A percentile compares a stretch with the other conserved stretches of the same genome.
These are phyloP conservation scores for Pseudochirops corinnae DNA, from an alignment of 2,797 vertebrate species.

Conservation along the genomic window DNA sequence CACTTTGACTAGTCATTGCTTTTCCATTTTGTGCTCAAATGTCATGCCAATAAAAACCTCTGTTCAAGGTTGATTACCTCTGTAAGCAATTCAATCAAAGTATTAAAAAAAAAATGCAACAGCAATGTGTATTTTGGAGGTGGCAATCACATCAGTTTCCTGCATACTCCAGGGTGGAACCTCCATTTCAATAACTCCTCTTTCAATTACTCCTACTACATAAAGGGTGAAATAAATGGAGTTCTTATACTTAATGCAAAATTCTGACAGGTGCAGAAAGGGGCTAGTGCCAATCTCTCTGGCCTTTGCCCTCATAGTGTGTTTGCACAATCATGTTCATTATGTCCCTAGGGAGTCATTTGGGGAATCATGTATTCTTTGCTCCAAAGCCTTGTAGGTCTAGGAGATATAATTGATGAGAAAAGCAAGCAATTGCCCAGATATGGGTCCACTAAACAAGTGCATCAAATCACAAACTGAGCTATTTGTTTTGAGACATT, in stretches of 20 bases:
- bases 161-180: background rate
- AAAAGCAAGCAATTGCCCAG: background rate
- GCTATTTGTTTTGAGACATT: background rate
- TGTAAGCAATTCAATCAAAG: background rate
- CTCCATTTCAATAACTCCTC: background rate
- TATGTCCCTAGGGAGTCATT: background rate
- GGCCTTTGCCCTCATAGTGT: background rate
- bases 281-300: background rate
- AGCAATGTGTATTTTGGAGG: background rate
- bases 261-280: background rate
- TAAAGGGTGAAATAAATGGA: background rate
- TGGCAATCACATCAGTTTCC: background rate
- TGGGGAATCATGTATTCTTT: background rate
- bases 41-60: background rate
- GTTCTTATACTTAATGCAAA: background rate
- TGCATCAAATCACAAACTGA: background rate
- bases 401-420: background rate
- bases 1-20: background rate
- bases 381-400: background rate
- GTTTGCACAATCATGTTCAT: background rate
- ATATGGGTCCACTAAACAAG: background rate
- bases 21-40: background rate
- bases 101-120: background rate
- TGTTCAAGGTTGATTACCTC: background rate
- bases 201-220: background rate